Conservation (phyloP, 2,113 vertebrate species). For the Tympanuchus pallidicinctus region DNA sequence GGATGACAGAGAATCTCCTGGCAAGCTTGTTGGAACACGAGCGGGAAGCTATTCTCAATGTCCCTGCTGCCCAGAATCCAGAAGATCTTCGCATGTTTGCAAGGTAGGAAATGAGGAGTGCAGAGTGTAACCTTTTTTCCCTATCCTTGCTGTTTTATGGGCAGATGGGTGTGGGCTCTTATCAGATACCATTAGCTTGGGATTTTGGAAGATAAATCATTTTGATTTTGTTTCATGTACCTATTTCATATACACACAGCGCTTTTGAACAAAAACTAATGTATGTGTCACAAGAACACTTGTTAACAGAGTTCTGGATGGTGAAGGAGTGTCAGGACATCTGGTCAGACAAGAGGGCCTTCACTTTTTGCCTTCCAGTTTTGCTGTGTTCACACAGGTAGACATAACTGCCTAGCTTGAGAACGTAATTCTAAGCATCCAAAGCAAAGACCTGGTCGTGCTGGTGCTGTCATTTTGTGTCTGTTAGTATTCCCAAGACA, state of each 20-base stretch:
- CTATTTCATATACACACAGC: not conserved
- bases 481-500: not conserved
- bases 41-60: conserved; percentile 89
- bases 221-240: not conserved
- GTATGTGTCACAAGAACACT: not conserved
- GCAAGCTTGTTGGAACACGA: conserved; percentile 93
- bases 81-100: conserved; percentile 98
- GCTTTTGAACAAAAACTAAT: not conserved
- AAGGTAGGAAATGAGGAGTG: conserved; percentile 78
- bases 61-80: conserved; percentile 93
- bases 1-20: conserved; percentile 94
- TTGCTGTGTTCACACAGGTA: not conserved
- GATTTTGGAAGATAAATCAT: not conserved
- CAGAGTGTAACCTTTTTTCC: not conserved
- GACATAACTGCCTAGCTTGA: not conserved
- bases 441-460: not conserved
- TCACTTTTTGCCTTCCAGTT: not conserved
- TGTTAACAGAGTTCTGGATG: not conserved
- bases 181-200: not conserved
- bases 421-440: not conserved
- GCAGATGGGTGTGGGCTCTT: not conserved
- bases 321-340: not conserved
- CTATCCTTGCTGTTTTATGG: not conserved
- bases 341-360: not conserved
- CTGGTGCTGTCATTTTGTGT: not conserved